Conservation (phyloP, 2,888 invertebrate genomes). For the Pachycephus smyrnensis region DNA sequence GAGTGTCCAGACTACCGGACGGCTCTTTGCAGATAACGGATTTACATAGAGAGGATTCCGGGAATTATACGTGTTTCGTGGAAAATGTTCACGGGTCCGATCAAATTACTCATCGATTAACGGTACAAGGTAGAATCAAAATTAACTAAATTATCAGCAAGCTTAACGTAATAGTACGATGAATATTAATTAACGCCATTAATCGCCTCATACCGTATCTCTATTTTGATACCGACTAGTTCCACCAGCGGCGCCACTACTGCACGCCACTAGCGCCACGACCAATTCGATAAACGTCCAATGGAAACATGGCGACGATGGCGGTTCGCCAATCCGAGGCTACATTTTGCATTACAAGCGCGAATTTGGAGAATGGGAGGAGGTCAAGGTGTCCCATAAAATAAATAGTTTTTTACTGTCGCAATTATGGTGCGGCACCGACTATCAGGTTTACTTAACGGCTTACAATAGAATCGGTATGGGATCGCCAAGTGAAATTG, state of each 20-base stretch:
- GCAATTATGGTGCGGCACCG: constrained; percentile 88
- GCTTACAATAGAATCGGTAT: constrained; percentile 93
- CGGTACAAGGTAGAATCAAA: constrained; percentile 65
- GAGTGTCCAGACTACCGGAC: constrained; percentile 73
- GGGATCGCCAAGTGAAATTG: constrained; percentile 88
- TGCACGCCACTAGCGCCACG: constrained; percentile 85
- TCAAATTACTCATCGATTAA: constrained; percentile 82
- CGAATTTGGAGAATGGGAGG: constrained; percentile 93
- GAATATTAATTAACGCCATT: not conserved
- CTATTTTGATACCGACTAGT: constrained; percentile 68
- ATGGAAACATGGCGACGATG: constrained; percentile 86
- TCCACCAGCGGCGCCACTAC: constrained; percentile 86
- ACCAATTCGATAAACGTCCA: constrained; percentile 85
- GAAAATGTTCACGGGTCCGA: constrained; percentile 87
- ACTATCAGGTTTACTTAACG: constrained; percentile 89
- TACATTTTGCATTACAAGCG: constrained; percentile 92
- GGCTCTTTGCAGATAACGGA: constrained; percentile 83
- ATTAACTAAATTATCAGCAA: not conserved
- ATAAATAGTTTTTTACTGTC: constrained; percentile 83
- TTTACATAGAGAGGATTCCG: constrained; percentile 84
- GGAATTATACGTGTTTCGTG: constrained; percentile 90
- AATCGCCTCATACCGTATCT: not conserved
- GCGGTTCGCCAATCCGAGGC: constrained; percentile 74
- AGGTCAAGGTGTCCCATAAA: constrained; percentile 85
- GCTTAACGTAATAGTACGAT: not conserved